phyloP scores from a whole-genome alignment of 2,888 invertebrate genomes.

The Ectropis crepuscularia region DNA sequence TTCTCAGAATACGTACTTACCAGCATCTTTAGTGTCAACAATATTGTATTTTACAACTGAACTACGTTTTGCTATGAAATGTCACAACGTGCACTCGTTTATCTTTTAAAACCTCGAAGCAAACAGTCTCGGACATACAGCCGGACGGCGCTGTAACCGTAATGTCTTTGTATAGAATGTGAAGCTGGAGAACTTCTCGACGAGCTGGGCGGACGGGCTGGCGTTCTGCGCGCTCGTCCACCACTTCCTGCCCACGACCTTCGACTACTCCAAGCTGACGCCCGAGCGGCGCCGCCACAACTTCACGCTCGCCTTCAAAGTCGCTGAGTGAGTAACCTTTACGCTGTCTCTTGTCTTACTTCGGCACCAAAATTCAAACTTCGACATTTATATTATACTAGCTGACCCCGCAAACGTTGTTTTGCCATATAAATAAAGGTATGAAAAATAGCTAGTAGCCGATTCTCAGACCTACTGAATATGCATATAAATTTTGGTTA shows the following conservation, averaged over 20 bases:
- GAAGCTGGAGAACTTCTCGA: conserved; percentile 99
- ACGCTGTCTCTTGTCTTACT: no score
- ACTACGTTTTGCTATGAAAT: neutral
- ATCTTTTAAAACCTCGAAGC: neutral
- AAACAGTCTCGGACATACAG: neutral
- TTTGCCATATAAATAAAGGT: no score
- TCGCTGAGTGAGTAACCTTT: conserved; percentile 94
- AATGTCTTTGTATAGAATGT: conserved; percentile 89
- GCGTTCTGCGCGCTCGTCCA: conserved; percentile 99
- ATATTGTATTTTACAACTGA: no score
- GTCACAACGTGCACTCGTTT: no score
- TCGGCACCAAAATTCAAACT: no score
- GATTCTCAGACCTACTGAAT: no score
- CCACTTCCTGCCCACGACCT: conserved; percentile 98
- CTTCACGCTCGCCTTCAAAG: conserved; percentile 98
- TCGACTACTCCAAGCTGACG: conserved; percentile 95
- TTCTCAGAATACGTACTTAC: no score
- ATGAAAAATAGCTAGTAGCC: no score
- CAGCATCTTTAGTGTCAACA: no score
- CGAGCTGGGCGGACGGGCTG: conserved; percentile 99
- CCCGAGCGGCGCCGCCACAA: conserved; percentile 96
- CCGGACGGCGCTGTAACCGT: neutral
- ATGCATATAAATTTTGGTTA: no score
- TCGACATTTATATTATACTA: no score
- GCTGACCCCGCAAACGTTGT: no score